Evolutionary conservation across 2,888 invertebrate genomes (phyloP).

Genomic region (Pecten maximus): DNA sequence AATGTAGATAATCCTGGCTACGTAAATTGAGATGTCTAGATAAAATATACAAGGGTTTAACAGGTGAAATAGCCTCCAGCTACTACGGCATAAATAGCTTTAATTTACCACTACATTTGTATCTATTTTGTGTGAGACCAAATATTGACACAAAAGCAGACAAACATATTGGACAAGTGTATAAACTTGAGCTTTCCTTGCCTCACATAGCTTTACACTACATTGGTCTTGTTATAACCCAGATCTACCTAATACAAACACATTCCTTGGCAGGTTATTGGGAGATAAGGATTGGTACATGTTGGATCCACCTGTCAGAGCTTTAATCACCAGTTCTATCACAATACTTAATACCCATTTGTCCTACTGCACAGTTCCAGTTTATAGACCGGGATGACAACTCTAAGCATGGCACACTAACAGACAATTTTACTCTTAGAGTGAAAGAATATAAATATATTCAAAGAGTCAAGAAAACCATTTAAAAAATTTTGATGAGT

Average conservation of each 20-base stretch:
- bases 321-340: neutral
- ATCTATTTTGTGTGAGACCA: neutral
- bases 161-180: neutral
- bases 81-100: conserved; percentile 30
- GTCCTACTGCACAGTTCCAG: too few relatives aligned
- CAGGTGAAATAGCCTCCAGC: neutral
- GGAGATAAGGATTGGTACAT: neutral
- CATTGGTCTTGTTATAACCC: neutral
- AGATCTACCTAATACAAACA: neutral
- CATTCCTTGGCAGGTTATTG: neutral
- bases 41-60: neutral
- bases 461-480: too few relatives aligned
- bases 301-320: neutral
- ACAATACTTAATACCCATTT: neutral
- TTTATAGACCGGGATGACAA: too few relatives aligned
- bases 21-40: neutral
- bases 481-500: too few relatives aligned
- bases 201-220: neutral
- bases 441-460: too few relatives aligned
- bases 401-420: too few relatives aligned
- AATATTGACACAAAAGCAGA: conserved; percentile 29
- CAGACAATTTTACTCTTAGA: too few relatives aligned
- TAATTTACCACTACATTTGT: conserved; percentile 35
- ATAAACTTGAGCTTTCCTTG: conserved; percentile 2
- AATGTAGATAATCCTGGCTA: neutral